Conservation (phyloP, 2,888 invertebrate species). For the Pollenia angustigena region DNA sequence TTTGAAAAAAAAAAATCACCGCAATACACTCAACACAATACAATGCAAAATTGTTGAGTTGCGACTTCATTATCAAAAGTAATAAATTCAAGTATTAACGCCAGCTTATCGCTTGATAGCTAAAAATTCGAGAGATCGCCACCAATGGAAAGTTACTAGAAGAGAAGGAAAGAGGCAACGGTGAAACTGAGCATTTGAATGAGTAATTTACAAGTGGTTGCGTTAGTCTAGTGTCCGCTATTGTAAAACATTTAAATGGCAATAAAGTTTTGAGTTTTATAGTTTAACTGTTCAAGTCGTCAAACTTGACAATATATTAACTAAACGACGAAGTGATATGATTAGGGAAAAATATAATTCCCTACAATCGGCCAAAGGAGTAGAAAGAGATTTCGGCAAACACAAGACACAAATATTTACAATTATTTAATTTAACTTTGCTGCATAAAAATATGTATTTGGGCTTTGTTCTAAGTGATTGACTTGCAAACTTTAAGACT, state of each 20-base stretch:
- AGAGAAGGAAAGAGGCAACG: neutral
- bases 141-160: neutral
- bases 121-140: slow-evolving; percentile 7
- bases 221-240: neutral
- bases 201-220: slow-evolving; percentile 4
- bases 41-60: no score
- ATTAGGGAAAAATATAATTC: neutral
- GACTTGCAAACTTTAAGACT: no score
- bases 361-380: no score
- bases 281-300: neutral
- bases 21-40: slow-evolving; percentile 24
- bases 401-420: no score
- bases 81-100: slow-evolving; percentile 16
- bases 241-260: slow-evolving; percentile 9
- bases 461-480: no score
- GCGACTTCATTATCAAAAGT: slow-evolving; percentile 10
- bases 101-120: no score
- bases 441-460: no score
- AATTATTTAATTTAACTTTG: no score
- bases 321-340: neutral
- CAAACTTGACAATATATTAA: slow-evolving; percentile 8
- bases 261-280: slow-evolving; percentile 5
- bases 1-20: slow-evolving; percentile 1
- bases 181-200: neutral
- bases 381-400: no score